phyloP scores from a whole-genome alignment of 2,113 vertebrate genomes.

The Epinephelus fuscoguttatus region DNA sequence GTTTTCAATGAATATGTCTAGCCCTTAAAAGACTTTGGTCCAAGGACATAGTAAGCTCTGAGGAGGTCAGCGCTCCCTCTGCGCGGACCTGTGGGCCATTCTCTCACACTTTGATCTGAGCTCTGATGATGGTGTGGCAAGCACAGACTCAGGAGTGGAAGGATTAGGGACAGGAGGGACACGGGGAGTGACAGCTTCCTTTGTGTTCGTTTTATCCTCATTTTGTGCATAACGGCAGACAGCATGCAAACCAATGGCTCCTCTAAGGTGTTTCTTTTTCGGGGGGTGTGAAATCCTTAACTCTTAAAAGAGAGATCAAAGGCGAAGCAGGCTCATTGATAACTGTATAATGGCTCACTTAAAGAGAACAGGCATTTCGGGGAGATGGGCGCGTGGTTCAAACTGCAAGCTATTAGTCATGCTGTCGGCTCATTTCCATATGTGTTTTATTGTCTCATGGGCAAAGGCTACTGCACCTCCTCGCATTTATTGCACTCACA shows the following conservation, averaged over 20 bases:
- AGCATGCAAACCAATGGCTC: constrained; percentile 48
- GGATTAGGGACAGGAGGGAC: constrained; percentile 77
- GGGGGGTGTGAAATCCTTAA: constrained; percentile 59
- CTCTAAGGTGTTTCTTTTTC: constrained; percentile 60
- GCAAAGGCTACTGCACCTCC: constrained; percentile 61
- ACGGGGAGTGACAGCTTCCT: constrained; percentile 64
- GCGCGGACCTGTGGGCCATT: constrained; percentile 68
- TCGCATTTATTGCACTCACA: constrained; percentile 59
- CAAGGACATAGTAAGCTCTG: constrained; percentile 76
- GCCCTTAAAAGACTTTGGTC: constrained; percentile 71
- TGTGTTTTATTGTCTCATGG: constrained; percentile 72
- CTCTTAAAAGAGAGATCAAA: constrained; percentile 71
- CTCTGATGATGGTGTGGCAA: constrained; percentile 64
- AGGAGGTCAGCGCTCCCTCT: constrained; percentile 73
- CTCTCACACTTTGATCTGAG: constrained; percentile 75
- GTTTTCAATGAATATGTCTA: constrained; percentile 58
- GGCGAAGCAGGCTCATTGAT: constrained; percentile 70
- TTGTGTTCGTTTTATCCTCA: constrained; percentile 72
- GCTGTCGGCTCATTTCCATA: constrained; percentile 78
- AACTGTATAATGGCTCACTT: constrained; percentile 79
- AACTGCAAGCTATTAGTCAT: constrained; percentile 79
- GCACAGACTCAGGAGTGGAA: constrained; percentile 67
- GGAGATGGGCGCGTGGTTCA: constrained; percentile 66
- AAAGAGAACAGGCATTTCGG: constrained; percentile 67
- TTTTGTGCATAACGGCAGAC: constrained; percentile 57